Conservation (phyloP, 2,797 vertebrate species). For the Oreochromis grahami region DNA sequence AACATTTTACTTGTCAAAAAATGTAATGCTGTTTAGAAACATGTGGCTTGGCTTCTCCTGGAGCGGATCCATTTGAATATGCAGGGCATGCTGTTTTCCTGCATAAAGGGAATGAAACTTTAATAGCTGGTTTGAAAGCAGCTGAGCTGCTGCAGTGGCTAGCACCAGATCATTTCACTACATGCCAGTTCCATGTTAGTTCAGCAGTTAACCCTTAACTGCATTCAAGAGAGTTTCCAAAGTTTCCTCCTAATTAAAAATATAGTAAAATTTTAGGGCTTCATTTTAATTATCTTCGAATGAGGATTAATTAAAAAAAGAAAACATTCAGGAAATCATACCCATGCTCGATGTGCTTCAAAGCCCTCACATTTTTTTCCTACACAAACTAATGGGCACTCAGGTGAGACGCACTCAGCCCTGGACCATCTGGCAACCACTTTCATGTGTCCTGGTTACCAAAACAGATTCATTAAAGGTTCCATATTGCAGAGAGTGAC, state of each 20-base stretch:
- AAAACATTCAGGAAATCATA: background rate
- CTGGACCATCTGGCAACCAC: constrained; percentile 31
- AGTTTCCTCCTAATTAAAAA: constrained; percentile 17
- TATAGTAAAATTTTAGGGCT: constrained; percentile 19
- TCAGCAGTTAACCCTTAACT: background rate
- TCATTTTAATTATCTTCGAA: constrained; percentile 27
- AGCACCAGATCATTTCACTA: constrained; percentile 16
- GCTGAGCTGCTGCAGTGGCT: background rate
- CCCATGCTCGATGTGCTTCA: background rate
- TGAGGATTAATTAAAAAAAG: background rate
- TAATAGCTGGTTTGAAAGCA: constrained; percentile 52
- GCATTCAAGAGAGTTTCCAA: background rate
- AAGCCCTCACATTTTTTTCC: background rate
- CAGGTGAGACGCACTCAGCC: background rate
- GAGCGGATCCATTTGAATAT: constrained; percentile 21
- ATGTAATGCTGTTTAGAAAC: constrained; percentile 21
- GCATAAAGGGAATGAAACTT: constrained; percentile 54
- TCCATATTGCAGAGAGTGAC: background rate
- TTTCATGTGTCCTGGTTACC: constrained; percentile 32
- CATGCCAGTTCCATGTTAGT: background rate
- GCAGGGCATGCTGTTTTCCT: constrained; percentile 29
- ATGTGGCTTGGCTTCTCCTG: background rate
- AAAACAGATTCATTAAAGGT: constrained; percentile 19
- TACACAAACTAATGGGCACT: background rate
- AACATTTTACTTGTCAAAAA: constrained; percentile 28